Evolutionary conservation across 2,797 vertebrate genomes (phyloP).

Genomic region (Anguilla obscura): DNA sequence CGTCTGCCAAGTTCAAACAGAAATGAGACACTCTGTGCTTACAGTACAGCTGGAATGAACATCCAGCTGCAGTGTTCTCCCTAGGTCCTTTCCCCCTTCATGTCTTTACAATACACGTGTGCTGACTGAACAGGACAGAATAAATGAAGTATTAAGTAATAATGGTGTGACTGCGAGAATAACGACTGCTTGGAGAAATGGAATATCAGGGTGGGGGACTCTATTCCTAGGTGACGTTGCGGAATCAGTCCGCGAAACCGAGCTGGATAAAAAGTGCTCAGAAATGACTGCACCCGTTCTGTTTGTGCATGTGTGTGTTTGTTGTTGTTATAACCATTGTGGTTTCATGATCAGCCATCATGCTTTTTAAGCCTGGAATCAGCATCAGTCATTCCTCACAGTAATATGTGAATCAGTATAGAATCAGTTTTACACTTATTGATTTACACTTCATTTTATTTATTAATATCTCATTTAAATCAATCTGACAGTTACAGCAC

Average conservation of each 20-base stretch:
- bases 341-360: background rate
- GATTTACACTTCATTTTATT: background rate
- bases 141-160: background rate
- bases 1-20: background rate
- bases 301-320: background rate
- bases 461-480: background rate
- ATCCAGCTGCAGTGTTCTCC: background rate
- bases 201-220: background rate
- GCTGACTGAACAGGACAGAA: background rate
- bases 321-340: background rate
- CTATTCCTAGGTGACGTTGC: background rate
- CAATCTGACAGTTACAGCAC: background rate
- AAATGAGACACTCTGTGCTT: conserved; percentile 23
- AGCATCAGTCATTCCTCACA: background rate
- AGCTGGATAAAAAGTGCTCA: background rate
- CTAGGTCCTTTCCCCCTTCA: background rate
- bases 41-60: background rate
- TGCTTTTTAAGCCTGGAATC: background rate
- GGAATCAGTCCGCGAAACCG: background rate
- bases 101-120: background rate
- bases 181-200: background rate
- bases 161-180: background rate
- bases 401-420: too few species aligned
- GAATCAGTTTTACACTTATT: background rate
- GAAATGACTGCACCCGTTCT: background rate